Evolutionary conservation across 1,140 invertebrate genomes (phyloP), one percentile per base, ranked within the genome.

Genomic region (Mesaphorura yosii): DNA sequence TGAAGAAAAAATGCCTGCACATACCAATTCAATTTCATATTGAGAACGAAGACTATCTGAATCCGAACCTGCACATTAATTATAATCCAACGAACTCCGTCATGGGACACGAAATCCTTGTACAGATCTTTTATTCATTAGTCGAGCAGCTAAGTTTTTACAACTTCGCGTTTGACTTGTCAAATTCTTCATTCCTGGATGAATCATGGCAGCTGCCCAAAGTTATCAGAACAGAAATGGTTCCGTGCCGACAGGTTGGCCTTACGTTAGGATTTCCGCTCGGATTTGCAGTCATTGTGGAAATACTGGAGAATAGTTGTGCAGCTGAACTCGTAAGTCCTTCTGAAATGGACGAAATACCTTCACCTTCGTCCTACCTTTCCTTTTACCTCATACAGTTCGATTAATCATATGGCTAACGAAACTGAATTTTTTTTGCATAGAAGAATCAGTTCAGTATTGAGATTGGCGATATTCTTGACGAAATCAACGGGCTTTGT

Each of bases 21-120:
- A 45, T 58, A 26, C 60, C 60, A 17, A 20, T 62, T 0, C 44
- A 62, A 31, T 57, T 53, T n/a, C 54, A 59, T 51, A 51, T 62
- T 6, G 44, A 59, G 47, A 59, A 62, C 40, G 28, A 38, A 20
- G 60, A 62, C 48, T 62, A 28, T 29, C 22, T 53, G 39, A 57
- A 62, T 51, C 5, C 17, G 10, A 57, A 40, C 3, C 29, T 59
- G 19, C 50, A 46, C 14, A 53, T 62, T 3, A 57, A 28, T 34
- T 51, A 57, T 34, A 44, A 57, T 27, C 51, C 38, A 25, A 26
- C 55, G 19, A 20, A 27, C 15, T 62, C 60, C 6, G 48, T 62
- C n/a, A 31, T 62, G 20, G 60, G 60, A 10, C 53, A 62, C 44
- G 60, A 62, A 40, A 62, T 62, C 19, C 48, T 62, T 14, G 56